These are phyloP conservation scores for Lordiphosa andalusiaca DNA, from an alignment of 2,888 invertebrate species.

Conservation along the genomic window DNA sequence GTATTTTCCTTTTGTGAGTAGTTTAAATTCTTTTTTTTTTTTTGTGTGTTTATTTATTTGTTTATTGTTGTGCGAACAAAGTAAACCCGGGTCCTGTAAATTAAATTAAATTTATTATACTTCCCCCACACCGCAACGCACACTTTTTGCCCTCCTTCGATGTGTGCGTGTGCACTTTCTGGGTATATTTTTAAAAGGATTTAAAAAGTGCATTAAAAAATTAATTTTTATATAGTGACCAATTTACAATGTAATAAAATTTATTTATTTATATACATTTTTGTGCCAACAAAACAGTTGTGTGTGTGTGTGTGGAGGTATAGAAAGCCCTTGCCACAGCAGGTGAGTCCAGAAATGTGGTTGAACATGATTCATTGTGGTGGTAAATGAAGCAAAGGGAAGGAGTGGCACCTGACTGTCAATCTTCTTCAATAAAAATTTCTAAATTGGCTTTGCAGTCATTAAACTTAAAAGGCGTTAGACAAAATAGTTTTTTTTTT, in stretches of 20 bases:
- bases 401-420: no score
- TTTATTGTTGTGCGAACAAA: slow-evolving; percentile 41
- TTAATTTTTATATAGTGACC: slow-evolving; percentile 44
- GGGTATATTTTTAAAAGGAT: slow-evolving; percentile 37
- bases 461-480: no score
- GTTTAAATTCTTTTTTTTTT: slow-evolving; percentile 36
- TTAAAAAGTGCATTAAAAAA: slow-evolving; percentile 50
- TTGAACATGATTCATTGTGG: slow-evolving; percentile 31
- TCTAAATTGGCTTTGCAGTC: no score
- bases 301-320: no score
- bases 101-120: slow-evolving; percentile 68
- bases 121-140: background rate
- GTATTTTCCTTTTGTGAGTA: slow-evolving; percentile 51
- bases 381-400: background rate
- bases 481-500: no score
- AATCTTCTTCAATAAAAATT: no score
- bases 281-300: no score
- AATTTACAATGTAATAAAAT: slow-evolving; percentile 51
- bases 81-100: slow-evolving; percentile 61
- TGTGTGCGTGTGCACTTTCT: slow-evolving; percentile 14
- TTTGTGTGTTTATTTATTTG: slow-evolving; percentile 32
- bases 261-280: slow-evolving; percentile 20
- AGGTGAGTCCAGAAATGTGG: slow-evolving; percentile 33
- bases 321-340: background rate
- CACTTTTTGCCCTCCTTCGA: slow-evolving; percentile 14